phyloP scores from a whole-genome alignment of 2,888 invertebrate genomes.

The Aethes cnicana region DNA sequence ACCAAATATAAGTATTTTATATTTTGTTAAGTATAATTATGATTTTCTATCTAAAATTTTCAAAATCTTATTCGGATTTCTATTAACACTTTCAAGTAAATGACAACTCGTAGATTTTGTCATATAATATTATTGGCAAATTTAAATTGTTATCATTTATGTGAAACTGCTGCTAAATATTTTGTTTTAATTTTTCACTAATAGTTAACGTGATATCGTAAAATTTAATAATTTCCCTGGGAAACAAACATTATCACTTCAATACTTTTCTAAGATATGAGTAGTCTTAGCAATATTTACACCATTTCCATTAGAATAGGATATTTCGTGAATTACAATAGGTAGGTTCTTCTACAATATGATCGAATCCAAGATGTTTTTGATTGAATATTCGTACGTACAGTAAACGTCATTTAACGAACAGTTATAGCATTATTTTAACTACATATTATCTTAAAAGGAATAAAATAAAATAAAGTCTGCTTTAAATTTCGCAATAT shows the following conservation, averaged over 20 bases:
- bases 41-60: conserved; percentile 47
- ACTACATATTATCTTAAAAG: conserved; percentile 30
- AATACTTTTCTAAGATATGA: conserved; percentile 79
- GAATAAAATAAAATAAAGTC: conserved; percentile 20
- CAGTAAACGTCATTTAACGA: conserved; percentile 30
- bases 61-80: conserved; percentile 38
- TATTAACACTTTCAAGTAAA: conserved; percentile 39
- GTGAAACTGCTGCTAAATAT: conserved; percentile 50
- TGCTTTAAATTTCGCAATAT: conserved; percentile 18
- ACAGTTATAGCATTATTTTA: too few relatives aligned
- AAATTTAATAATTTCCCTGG: conserved; percentile 78
- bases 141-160: conserved; percentile 45
- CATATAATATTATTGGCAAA: conserved; percentile 34
- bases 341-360: conserved; percentile 39
- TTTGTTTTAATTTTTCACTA: conserved; percentile 53
- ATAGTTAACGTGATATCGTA: conserved; percentile 74
- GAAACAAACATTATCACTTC: conserved; percentile 77
- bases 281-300: conserved; percentile 72
- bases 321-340: conserved; percentile 37
- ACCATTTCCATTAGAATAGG: conserved; percentile 49
- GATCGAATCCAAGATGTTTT: conserved; percentile 30
- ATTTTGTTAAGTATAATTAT: conserved; percentile 36
- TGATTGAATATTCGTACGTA: conserved; percentile 27
- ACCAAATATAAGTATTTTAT: conserved; percentile 31
- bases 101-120: conserved; percentile 32